phyloP scores from a whole-genome alignment of 2,888 invertebrate species.

The Drosophila mayaguana region DNA sequence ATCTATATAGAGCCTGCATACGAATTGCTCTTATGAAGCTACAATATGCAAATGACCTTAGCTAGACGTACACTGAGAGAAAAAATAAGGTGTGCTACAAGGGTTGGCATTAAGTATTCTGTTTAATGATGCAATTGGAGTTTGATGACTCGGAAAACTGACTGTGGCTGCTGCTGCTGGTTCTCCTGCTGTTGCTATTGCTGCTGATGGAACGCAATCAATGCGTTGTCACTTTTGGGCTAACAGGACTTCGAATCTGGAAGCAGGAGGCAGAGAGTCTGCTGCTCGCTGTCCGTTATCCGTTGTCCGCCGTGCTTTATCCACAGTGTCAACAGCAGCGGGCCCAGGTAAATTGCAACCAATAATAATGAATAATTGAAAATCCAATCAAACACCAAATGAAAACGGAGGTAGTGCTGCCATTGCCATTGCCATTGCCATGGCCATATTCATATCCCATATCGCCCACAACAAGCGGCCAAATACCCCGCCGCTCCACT shows the following conservation, averaged over 20 bases:
- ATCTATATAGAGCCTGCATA: background rate
- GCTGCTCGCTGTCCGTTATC: background rate
- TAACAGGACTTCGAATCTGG: constrained; percentile 12
- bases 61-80: constrained; percentile 19
- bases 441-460: constrained; percentile 42
- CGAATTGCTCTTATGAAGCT: background rate
- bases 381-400: constrained; percentile 85
- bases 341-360: constrained; percentile 83
- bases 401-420: constrained; percentile 71
- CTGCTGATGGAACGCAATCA: constrained; percentile 69
- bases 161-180: constrained; percentile 38
- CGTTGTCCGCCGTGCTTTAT: constrained; percentile 2
- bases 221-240: constrained; percentile 57
- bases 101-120: constrained; percentile 76
- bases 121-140: constrained; percentile 82
- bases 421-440: constrained; percentile 16
- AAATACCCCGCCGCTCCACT: background rate
- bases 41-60: constrained; percentile 28
- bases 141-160: constrained; percentile 81
- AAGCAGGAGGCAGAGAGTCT: background rate
- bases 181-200: constrained; percentile 15
- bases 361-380: constrained; percentile 85
- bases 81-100: constrained; percentile 13
- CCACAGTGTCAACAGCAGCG: constrained; percentile 31
- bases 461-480: constrained; percentile 17